Percentiles rank a stretch among this genome's conserved stretches.
Conservation (phyloP, 2,113 vertebrate genomes). For the Pseudopipra pipra region DNA sequence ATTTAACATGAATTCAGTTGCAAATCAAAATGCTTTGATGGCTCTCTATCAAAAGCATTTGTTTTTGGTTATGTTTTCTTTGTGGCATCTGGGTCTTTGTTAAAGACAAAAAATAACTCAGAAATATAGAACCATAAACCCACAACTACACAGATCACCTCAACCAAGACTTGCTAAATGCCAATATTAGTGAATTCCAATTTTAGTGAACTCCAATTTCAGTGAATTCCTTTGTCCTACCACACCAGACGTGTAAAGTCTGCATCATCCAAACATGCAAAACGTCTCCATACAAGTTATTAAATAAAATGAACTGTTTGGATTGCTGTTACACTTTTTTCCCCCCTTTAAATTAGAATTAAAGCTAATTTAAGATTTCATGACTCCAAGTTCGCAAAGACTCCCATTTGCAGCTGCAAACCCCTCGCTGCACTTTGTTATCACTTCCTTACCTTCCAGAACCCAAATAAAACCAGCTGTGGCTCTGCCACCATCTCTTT, state of each 20-base stretch:
- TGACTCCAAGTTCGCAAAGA: background rate
- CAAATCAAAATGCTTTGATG: background rate
- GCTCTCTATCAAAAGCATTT: background rate
- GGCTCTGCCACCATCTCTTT: background rate
- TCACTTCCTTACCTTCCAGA: background rate
- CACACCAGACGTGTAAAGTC: background rate
- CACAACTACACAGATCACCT: rapidly evolving
- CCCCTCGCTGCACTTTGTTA: background rate
- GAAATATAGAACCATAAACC: background rate
- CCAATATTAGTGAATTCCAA: background rate
- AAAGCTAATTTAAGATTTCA: background rate
- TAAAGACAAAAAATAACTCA: background rate
- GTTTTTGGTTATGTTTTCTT: background rate
- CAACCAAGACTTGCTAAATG: background rate
- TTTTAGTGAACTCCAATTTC: rapidly evolving
- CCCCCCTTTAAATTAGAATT: background rate
- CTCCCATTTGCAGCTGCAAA: rapidly evolving
- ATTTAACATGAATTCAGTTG: background rate
- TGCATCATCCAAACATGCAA: background rate
- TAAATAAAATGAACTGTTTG: background rate
- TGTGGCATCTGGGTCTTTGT: background rate
- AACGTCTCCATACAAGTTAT: background rate
- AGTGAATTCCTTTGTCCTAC: background rate
- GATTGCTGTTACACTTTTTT: background rate
- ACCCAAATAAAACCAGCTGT: background rate